Percentiles rank a stretch among this genome's conserved stretches.
Conservation (phyloP, 2,797 vertebrate genomes). For the Loriculus beryllinus region DNA sequence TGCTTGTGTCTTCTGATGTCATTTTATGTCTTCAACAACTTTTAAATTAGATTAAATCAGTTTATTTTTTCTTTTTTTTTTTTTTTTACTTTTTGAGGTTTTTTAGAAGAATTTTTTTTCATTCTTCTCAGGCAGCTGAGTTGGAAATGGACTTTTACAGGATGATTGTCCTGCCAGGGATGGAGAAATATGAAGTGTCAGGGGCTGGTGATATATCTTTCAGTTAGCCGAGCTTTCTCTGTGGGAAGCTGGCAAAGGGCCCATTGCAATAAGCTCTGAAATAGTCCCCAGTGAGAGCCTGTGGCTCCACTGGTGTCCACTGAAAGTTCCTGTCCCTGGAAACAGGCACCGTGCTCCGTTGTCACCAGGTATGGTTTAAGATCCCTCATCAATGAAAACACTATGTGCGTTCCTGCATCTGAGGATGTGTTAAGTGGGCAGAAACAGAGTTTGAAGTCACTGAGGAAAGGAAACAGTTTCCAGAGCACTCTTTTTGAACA, state of each 20-base stretch:
- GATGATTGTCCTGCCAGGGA: conserved; percentile 27
- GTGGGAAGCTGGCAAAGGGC: conserved; percentile 30
- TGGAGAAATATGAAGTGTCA: conserved; percentile 44
- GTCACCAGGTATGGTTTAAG: not conserved
- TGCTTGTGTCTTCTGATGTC: not conserved
- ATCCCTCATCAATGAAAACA: not conserved
- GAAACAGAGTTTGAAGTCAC: not conserved
- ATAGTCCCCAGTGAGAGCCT: not conserved
- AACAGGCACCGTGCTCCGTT: rapidly evolving
- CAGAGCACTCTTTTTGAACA: not conserved
- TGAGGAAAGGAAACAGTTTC: not conserved
- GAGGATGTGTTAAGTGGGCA: not conserved
- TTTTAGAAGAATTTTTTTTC: conserved; percentile 41
- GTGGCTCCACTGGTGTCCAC: rapidly evolving
- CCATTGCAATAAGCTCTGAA: not conserved
- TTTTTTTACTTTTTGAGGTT: not conserved
- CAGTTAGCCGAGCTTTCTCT: not conserved
- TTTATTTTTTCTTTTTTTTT: not conserved
- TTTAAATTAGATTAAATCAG: not conserved
- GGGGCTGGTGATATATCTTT: conserved; percentile 19
- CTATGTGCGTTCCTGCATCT: rapidly evolving
- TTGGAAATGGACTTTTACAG: conserved; percentile 59
- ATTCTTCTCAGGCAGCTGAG: conserved; percentile 40
- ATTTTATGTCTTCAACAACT: conserved; percentile 26
- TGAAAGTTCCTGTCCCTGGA: not conserved